Base-by-base conservation (phyloP, 1,140 invertebrate species). In the Drosophila virilis region DNA sequence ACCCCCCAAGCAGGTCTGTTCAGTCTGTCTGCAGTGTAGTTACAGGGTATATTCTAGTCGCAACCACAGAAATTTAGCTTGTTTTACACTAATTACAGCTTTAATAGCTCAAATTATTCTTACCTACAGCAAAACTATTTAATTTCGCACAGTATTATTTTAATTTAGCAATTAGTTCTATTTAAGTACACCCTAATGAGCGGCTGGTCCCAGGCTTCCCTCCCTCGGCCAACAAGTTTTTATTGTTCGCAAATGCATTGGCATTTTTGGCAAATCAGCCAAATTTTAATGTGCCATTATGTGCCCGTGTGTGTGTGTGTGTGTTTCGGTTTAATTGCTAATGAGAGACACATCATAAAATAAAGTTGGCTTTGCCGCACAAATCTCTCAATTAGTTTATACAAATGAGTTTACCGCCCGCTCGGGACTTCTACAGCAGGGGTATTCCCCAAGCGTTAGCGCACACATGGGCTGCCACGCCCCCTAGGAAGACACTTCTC, bases 351-450 rank as follows among this genome's bases (percentile, higher is more conserved):
- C 73, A 74, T 86, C 83, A 88, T 89, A 89, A 89, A 83, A 88
- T 79, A 69, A 83, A 83, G 58, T 71, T 77, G 42, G 58, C 37
- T 32, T 38, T 40, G 51, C 51, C 59, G 28, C 40, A 57, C 82
- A 89, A 89, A 88, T 89, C 76, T 83, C 76, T 77, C 83, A 88
- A 88, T 88, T 88, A 89, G 83, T 68, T 79, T 65, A 64, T 67
- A 83, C 83, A 83, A 91, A 91, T 91, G 90, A 83, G 80, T 91
- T 91, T 91, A 91, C 71, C 78, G 85, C 90, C 82, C 85, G 75
- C 74, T 65, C 68, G 90, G 84, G 90, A 88, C 52, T 46, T 37
- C 40, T 1, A 45, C 40, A 50, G 8, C 40, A 54, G 40, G 35
- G 22, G 37, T 48, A 78, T 42, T 81, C 77, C 78, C 74, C 50